Conservation (phyloP, 1,140 invertebrate genomes). For the Tachypleus tridentatus region DNA sequence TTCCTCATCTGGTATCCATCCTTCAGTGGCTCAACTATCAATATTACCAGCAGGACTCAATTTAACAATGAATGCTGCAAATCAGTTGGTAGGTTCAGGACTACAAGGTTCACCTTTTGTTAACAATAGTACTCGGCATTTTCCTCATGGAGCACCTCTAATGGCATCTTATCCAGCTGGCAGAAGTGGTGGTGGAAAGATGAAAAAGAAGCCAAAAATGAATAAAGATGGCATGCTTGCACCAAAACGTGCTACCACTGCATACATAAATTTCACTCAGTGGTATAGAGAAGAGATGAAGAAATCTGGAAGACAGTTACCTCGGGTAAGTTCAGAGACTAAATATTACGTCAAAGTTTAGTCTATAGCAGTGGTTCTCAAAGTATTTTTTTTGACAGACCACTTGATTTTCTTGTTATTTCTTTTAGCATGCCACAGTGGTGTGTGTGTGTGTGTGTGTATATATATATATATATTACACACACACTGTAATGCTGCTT, state of each 20-base stretch:
- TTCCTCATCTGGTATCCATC: constrained; percentile 16
- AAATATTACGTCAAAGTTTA: too few species aligned
- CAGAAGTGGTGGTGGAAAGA: constrained; percentile 1
- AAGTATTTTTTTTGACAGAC: too few species aligned
- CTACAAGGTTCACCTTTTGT: too few species aligned
- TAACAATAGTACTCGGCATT: too few species aligned
- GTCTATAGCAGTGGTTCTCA: too few species aligned
- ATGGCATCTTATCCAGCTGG: neutral
- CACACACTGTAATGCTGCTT: too few species aligned
- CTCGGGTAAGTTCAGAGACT: constrained; percentile 18
- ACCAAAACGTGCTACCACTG: constrained; percentile 28
- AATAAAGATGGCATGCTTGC: constrained; percentile 29
- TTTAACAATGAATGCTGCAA: constrained; percentile 9
- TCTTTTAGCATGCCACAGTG: too few species aligned
- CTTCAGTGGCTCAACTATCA: constrained; percentile 22
- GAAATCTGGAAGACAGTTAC: constrained; percentile 26
- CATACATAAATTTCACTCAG: constrained; percentile 30
- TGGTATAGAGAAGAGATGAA: constrained; percentile 29
- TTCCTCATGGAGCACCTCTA: neutral
- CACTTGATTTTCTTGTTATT: too few species aligned
- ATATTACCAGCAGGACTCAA: constrained; percentile 24
- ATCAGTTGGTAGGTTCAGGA: too few species aligned
- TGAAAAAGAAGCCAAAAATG: constrained; percentile 25
- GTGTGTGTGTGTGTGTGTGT: too few species aligned
- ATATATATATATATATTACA: too few species aligned